phyloP scores from a whole-genome alignment of 2,113 vertebrate species.

The Papio anubis region DNA sequence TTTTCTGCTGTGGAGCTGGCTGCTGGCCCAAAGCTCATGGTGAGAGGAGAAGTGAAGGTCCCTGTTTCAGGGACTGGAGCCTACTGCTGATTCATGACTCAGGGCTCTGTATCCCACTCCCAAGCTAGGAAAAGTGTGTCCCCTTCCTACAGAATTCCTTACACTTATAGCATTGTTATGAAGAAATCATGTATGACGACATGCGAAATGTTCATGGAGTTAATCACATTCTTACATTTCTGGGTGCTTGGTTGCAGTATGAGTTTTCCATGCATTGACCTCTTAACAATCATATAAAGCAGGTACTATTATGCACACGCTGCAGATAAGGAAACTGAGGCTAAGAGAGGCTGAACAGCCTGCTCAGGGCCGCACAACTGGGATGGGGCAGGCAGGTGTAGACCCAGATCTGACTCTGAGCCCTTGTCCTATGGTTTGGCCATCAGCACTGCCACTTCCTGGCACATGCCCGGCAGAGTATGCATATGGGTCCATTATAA shows the following conservation, averaged over 20 bases:
- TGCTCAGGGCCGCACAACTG: neutral
- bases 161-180: neutral
- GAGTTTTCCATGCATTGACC: neutral
- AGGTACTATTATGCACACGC: neutral
- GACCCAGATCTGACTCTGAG: neutral
- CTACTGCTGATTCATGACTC: neutral
- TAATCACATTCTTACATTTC: neutral
- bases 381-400: neutral
- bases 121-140: neutral
- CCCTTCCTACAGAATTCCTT: neutral
- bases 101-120: neutral
- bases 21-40: neutral
- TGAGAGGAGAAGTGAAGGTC: fast-evolving
- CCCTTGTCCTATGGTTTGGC: fast-evolving
- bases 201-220: neutral
- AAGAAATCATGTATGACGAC: neutral
- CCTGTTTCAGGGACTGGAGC: neutral
- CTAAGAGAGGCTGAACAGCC: neutral
- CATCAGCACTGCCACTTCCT: neutral
- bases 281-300: neutral
- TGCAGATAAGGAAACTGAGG: neutral
- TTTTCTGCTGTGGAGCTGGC: neutral
- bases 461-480: neutral
- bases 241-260: neutral
- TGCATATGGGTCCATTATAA: neutral